phyloP scores from a whole-genome alignment of 1,140 invertebrate species.

The Lasioglossum baleicum region DNA sequence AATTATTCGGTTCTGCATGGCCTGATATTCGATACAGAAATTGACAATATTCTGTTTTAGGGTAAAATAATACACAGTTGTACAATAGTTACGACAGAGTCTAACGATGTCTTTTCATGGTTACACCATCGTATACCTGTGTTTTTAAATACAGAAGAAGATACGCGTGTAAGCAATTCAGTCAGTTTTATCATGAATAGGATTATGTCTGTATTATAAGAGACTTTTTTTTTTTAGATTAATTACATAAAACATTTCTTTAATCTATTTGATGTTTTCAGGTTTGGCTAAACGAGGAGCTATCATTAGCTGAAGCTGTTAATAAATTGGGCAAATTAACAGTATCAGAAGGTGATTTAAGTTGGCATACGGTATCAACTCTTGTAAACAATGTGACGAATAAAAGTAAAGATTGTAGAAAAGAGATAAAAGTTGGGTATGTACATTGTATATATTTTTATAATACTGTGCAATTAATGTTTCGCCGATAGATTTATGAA shows the following conservation, averaged over 20 bases:
- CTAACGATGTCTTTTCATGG: constrained; percentile 85
- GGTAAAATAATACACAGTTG: constrained; percentile 86
- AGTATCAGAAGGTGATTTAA: constrained; percentile 76
- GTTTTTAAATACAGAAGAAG: constrained; percentile 85
- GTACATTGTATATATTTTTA: constrained; percentile 46
- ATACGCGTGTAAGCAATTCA: constrained; percentile 82
- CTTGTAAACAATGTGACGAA: constrained; percentile 87
- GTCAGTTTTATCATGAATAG: background rate
- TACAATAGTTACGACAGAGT: constrained; percentile 88
- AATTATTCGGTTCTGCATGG: too few relatives aligned
- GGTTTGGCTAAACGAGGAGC: constrained; percentile 86
- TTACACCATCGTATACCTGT: constrained; percentile 91
- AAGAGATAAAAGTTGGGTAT: constrained; percentile 75
- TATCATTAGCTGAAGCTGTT: constrained; percentile 72
- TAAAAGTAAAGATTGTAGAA: constrained; percentile 85
- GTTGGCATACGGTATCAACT: constrained; percentile 86
- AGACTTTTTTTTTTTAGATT: constrained; percentile 7
- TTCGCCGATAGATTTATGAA: constrained; percentile 14
- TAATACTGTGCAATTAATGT: constrained; percentile 12
- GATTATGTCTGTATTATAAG: background rate
- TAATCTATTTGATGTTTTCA: constrained; percentile 69
- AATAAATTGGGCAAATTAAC: constrained; percentile 51
- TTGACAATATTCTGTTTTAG: constrained; percentile 60
- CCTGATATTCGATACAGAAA: background rate
- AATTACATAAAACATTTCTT: constrained; percentile 16